Evolutionary conservation across 1,140 invertebrate species (phyloP).

Genomic region (Branchinecta lynchi): DNA sequence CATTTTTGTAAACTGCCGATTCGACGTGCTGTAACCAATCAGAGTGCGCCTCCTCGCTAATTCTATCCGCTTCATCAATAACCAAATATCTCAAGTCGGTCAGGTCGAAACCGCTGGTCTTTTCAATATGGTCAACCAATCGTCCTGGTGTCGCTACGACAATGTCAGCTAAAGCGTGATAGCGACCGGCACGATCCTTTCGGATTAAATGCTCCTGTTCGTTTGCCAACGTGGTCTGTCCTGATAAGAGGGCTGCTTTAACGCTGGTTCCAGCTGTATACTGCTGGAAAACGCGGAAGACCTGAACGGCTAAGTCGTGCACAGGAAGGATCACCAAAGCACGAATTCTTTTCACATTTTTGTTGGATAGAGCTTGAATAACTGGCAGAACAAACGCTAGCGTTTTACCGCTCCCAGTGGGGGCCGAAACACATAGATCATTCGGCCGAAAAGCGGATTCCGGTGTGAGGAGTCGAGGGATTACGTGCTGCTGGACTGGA

Average conservation of each 20-base stretch:
- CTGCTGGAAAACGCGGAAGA: slow-evolving; percentile 60
- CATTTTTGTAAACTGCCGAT: slow-evolving; percentile 14
- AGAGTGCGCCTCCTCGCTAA: slow-evolving; percentile 74
- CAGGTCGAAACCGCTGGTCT: slow-evolving; percentile 70
- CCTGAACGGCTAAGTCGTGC: slow-evolving; percentile 74
- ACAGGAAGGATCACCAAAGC: slow-evolving; percentile 82
- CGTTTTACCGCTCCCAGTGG: slow-evolving; percentile 96
- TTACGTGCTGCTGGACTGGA: slow-evolving; percentile 63
- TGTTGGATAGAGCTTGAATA: slow-evolving; percentile 45
- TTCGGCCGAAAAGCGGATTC: slow-evolving; percentile 40
- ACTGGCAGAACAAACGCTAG: slow-evolving; percentile 84
- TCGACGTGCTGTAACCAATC: slow-evolving; percentile 64
- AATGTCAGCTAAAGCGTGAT: slow-evolving; percentile 50
- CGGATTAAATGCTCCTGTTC: slow-evolving; percentile 51
- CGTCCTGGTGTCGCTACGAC: slow-evolving; percentile 83
- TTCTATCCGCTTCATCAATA: slow-evolving; percentile 89
- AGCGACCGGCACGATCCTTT: slow-evolving; percentile 21
- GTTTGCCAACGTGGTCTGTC: slow-evolving; percentile 48
- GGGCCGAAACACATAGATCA: slow-evolving; percentile 92
- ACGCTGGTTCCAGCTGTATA: slow-evolving; percentile 54
- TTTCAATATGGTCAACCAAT: slow-evolving; percentile 76
- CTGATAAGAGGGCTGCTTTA: slow-evolving; percentile 53
- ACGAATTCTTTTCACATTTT: slow-evolving; percentile 43
- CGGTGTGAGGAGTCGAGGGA: slow-evolving; percentile 58
- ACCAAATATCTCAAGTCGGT: slow-evolving; percentile 64